These are phyloP conservation scores for Clusia tigrina DNA, from an alignment of 2,888 invertebrate species.

Conservation along the genomic window DNA sequence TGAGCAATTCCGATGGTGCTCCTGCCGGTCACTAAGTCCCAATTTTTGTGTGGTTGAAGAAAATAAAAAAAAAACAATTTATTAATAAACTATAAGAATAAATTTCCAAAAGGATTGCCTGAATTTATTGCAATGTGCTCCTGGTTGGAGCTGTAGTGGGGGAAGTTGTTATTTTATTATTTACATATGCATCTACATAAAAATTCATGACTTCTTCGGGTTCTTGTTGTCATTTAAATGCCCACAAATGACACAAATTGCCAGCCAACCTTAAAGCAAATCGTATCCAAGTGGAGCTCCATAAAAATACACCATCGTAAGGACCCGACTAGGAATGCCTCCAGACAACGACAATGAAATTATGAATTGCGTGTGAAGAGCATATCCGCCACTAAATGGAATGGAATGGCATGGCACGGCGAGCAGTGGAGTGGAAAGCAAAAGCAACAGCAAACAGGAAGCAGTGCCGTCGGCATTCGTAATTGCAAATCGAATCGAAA, in stretches of 20 bases:
- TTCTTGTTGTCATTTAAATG: background rate
- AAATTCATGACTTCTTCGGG: conserved; percentile 1
- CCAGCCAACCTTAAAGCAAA: background rate
- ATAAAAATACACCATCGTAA: conserved; percentile 1
- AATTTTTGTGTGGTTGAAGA: too few species aligned
- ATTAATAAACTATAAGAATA: too few species aligned
- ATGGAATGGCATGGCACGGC: too few species aligned
- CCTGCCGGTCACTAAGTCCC: background rate
- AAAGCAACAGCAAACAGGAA: conserved; percentile 15
- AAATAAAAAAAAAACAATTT: too few species aligned
- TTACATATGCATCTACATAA: background rate
- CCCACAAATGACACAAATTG: background rate
- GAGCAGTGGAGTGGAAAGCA: background rate
- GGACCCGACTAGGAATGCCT: conserved; percentile 29
- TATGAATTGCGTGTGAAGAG: conserved; percentile 28
- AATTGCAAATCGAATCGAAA: conserved; percentile 34
- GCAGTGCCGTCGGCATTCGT: conserved; percentile 16
- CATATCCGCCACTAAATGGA: conserved; percentile 2
- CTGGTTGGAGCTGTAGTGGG: too few species aligned
- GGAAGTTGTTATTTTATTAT: too few species aligned
- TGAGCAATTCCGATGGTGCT: background rate
- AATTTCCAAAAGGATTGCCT: too few species aligned
- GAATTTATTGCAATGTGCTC: too few species aligned
- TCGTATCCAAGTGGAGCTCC: background rate
- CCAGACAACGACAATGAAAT: conserved; percentile 41